A percentile compares a stretch with the other conserved stretches of the same genome.
phyloP scores from a whole-genome alignment of 2,113 vertebrate genomes.

The Vireo altiloquus region DNA sequence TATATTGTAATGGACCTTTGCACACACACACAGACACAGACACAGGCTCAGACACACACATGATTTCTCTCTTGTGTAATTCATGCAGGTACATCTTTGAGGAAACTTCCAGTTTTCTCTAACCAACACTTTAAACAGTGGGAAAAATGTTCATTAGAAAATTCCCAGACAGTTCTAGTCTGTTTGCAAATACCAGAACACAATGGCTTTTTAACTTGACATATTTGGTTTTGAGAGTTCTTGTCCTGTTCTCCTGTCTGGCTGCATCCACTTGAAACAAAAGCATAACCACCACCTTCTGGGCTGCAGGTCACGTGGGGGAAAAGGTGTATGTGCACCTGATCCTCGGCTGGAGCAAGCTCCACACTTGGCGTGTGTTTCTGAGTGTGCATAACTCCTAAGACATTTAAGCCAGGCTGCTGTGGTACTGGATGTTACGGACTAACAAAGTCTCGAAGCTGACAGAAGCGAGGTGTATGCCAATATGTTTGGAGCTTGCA shows the following conservation, averaged over 20 bases:
- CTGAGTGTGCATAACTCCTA: background rate
- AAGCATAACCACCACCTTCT: background rate
- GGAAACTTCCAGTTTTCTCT: background rate
- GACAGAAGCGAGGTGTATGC: background rate
- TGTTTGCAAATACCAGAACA: background rate
- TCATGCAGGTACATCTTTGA: background rate
- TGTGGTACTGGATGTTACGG: background rate
- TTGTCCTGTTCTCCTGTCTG: background rate
- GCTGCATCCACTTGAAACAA: background rate
- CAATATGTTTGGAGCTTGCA: background rate
- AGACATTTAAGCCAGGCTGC: background rate
- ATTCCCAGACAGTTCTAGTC: background rate
- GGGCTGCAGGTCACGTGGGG: background rate
- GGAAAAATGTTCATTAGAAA: background rate
- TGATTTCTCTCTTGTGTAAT: background rate
- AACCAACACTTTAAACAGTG: background rate
- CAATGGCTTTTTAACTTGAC: background rate
- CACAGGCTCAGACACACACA: background rate
- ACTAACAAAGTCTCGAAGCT: background rate
- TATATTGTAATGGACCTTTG: background rate
- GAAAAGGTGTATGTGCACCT: background rate
- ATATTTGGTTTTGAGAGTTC: background rate
- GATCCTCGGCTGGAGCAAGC: background rate
- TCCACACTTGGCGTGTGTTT: background rate
- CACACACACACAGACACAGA: accelerated